Evolutionary conservation across 2,797 vertebrate genomes (phyloP).

Genomic region (Molossus alvarezi): DNA sequence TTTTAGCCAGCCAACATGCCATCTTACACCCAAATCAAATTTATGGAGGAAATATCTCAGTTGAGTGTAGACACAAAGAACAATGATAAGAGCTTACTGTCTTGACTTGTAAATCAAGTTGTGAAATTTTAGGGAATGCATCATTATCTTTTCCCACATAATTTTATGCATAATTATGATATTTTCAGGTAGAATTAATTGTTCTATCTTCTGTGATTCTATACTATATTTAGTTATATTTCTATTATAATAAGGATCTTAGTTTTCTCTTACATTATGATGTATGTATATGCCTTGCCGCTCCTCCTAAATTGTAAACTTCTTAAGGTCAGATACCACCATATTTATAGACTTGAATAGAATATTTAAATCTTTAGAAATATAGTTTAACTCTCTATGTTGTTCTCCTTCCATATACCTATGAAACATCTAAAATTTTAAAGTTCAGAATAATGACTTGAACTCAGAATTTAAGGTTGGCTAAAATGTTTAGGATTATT

Average conservation of each 20-base stretch:
- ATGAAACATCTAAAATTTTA: slow-evolving; percentile 64
- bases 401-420: slow-evolving; percentile 40
- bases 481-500: slow-evolving; percentile 49
- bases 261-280: slow-evolving; percentile 68
- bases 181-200: slow-evolving; percentile 77
- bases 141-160: slow-evolving; percentile 54
- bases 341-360: slow-evolving; percentile 75
- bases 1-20: slow-evolving; percentile 40
- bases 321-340: slow-evolving; percentile 49
- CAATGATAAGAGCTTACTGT: slow-evolving; percentile 28
- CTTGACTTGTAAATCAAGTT: slow-evolving; percentile 70
- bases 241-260: slow-evolving; percentile 60
- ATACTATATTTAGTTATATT: slow-evolving; percentile 70
- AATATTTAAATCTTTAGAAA: slow-evolving; percentile 75
- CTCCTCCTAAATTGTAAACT: slow-evolving; percentile 55
- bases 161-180: slow-evolving; percentile 76
- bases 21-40: slow-evolving; percentile 57
- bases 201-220: slow-evolving; percentile 55
- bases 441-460: slow-evolving; percentile 70
- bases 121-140: slow-evolving; percentile 70
- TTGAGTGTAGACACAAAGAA: slow-evolving; percentile 48
- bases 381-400: slow-evolving; percentile 60
- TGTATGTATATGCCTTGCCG: slow-evolving; percentile 65
- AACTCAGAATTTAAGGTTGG: slow-evolving; percentile 76
- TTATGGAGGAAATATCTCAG: slow-evolving; percentile 69